Base-by-base conservation (phyloP, 2,888 invertebrate species). In the Melinaea marsaeus region DNA sequence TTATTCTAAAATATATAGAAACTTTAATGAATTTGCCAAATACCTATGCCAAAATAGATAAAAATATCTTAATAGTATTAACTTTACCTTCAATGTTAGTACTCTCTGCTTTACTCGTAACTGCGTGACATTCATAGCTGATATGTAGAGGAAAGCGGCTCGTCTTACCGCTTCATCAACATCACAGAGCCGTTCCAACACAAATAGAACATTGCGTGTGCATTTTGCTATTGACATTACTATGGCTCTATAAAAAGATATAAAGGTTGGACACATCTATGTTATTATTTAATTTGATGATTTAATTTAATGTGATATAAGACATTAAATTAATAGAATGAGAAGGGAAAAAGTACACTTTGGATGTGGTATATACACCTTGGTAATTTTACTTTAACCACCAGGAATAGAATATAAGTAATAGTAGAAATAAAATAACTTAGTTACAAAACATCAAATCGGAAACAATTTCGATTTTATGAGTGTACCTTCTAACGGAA, bases 221-320 rank as follows among this genome's bases (percentile, higher is more conserved):
- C 94, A 94, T 35, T 95, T 93, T 0, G 95, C 96, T 81, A 97
- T 94, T 57, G 93, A 93, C 74, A 93, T 92, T 48, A 97, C 91
- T 65, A 95, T 93, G 0, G 95, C 93, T 74, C 93, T 92, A 72
- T 87, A 66, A 77, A 65, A 66, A 46, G 59, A 60, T 35, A 48
- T 33, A 46, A 47, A 2, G 13, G 9, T 22, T 2, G 5, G 11
- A n/a, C n/a, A 37, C 22, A 22, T 22, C 22, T 1, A 22, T 22
- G 22, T 22, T 22, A 22, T 22, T 22, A 22, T 22, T 22, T 22
- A 22, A 22, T 22, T 22, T n/a, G n/a, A n/a, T n/a, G n/a, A n/a
- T n/a, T n/a, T n/a, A n/a, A n/a, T n/a, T n/a, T n/a, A n/a, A n/a
- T n/a, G n/a, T n/a, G n/a, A n/a, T n/a, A 22, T 22, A 22, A 1